Evolutionary conservation across 1,140 invertebrate species (phyloP).

Genomic region (Musca domestica): DNA sequence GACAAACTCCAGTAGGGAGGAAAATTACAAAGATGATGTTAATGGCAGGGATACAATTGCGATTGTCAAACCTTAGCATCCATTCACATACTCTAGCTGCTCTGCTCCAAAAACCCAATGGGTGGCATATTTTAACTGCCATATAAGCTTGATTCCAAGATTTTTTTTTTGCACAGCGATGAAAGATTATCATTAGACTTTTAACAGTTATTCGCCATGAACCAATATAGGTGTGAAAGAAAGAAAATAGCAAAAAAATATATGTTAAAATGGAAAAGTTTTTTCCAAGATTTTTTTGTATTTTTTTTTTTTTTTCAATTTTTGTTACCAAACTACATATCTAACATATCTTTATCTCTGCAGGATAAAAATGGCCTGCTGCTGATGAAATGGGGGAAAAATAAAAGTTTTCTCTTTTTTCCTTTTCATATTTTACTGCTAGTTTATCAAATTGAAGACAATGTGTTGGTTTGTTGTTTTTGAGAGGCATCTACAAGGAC

Average conservation of each 20-base stretch:
- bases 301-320: not conserved
- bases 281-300: not conserved
- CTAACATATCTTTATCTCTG: constrained; percentile 13
- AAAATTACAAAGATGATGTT: too few species aligned
- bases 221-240: not conserved
- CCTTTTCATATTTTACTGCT: not conserved
- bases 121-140: not conserved
- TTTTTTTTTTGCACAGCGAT: not conserved
- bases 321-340: constrained; percentile 1
- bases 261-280: not conserved
- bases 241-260: not conserved
- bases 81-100: not conserved
- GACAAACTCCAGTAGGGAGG: too few species aligned
- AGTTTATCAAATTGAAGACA: too few species aligned
- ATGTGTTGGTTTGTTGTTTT: too few species aligned
- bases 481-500: too few species aligned
- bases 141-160: not conserved
- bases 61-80: too few species aligned
- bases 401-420: not conserved
- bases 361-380: constrained; percentile 7
- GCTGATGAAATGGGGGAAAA: not conserved
- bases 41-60: too few species aligned
- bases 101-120: constrained; percentile 2
- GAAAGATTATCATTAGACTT: constrained; percentile 7
- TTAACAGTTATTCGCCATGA: not conserved